Base-by-base conservation (phyloP, 1,140 invertebrate genomes). In the Drosophila triauraria region DNA sequence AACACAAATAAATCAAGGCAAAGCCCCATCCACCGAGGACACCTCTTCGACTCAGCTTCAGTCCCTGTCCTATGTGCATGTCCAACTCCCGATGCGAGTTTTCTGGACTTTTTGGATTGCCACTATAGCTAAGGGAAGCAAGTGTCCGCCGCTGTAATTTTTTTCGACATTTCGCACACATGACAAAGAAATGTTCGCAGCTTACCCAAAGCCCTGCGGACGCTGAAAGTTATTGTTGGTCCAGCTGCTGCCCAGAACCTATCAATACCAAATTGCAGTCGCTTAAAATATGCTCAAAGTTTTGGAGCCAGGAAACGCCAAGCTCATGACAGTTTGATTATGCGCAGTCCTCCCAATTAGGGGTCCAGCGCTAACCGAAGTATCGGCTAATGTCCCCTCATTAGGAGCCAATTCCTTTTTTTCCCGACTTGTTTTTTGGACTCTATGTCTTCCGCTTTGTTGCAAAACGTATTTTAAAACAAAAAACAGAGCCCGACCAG, bases 211-310 rank as follows among this genome's bases (percentile, higher is more conserved):
- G 32, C 12, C 50, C 17, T 38, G 17, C 13, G n/a, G 40, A 25
- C 25, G 30, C 10, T n/a, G 20, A 71, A 71, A 70, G 47, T 72
- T 62, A 42, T 61, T 64, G 53, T 56, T 82, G 71, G 54, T 67
- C 62, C 82, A 86, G 80, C 83, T 86, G 82, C 54, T 78, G 70
- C 75, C 76, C 68, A 15, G 50, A 40, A 62, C 53, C 84, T 77
- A 83, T 87, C 84, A 87, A 87, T 88, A 88, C 42, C 76, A 88
- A 87, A 86, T 83, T 86, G 83, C 79, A 87, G 58, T 83, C 71
- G 75, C 76, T 80, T 77, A 80, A 87, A 86, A 78, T 82, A 75
- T 86, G 70, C 56, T 82, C 67, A 78, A 74, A 68, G 57, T 69
- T 82, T 23, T 27, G 25, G 10, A 10, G 25, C 17, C 20, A 35